Percentiles rank a stretch among this genome's conserved stretches.
These are phyloP conservation scores for Palythoa grandis DNA, from an alignment of 92 coral and sea anemone species.

Conservation along the genomic window DNA sequence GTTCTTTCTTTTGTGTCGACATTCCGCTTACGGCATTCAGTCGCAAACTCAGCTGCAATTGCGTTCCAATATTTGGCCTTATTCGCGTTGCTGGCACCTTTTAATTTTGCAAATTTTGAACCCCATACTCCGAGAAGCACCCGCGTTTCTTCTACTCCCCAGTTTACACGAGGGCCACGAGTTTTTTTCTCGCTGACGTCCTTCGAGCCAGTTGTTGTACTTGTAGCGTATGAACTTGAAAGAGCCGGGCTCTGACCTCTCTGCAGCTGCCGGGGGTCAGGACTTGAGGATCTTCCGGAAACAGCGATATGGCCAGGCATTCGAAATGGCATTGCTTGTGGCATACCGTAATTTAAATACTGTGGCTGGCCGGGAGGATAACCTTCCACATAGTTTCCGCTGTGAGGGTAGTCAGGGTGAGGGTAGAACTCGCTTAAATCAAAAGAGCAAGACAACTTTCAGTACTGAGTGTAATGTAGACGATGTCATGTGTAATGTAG, in stretches of 20 bases:
- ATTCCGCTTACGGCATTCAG: slow-evolving; percentile 34
- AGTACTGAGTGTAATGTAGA: slow-evolving; percentile 12
- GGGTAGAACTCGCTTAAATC: slow-evolving; percentile 24
- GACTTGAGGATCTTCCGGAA: slow-evolving; percentile 13
- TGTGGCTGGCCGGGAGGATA: slow-evolving; percentile 15
- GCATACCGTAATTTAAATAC: slow-evolving; percentile 14
- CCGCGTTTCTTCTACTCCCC: slow-evolving; percentile 22
- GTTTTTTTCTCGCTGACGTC: slow-evolving; percentile 17
- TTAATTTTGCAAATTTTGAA: not conserved
- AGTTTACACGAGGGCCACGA: slow-evolving; percentile 31
- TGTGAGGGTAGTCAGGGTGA: slow-evolving; percentile 18
- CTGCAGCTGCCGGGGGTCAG: slow-evolving; percentile 26
- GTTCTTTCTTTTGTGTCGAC: too few relatives aligned
- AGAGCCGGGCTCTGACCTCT: slow-evolving; percentile 15
- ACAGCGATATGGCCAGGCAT: slow-evolving; percentile 18
- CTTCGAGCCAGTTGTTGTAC: slow-evolving; percentile 17
- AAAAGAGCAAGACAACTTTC: slow-evolving; percentile 19
- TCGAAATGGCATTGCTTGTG: slow-evolving; percentile 6
- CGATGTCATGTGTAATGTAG: slow-evolving; percentile 52
- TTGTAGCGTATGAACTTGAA: slow-evolving; percentile 11
- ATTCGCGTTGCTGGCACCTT: slow-evolving; percentile 27
- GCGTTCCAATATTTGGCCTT: slow-evolving; percentile 15
- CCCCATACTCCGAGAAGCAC: slow-evolving; percentile 26
- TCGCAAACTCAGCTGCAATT: slow-evolving; percentile 14
- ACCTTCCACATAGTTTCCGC: slow-evolving; percentile 22